Conservation (phyloP, 2,113 vertebrate genomes). For the Gambusia holbrooki region DNA sequence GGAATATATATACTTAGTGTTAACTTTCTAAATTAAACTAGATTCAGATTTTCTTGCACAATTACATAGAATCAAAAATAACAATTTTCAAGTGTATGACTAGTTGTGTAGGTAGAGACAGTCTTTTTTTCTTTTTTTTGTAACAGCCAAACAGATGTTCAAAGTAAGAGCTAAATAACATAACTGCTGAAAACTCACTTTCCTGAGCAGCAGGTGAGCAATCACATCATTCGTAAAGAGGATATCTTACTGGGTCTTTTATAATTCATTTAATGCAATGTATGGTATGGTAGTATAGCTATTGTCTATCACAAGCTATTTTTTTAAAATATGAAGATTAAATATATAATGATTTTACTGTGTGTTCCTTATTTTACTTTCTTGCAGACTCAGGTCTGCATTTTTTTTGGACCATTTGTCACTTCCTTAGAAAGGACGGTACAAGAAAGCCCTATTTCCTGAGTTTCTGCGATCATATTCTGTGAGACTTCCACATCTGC, state of each 20-base stretch:
- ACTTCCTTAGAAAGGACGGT: conserved; percentile 10
- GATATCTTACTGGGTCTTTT: background rate
- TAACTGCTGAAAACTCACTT: conserved; percentile 10
- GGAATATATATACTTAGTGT: background rate
- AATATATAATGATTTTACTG: background rate
- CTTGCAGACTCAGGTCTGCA: conserved; percentile 6
- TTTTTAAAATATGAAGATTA: background rate
- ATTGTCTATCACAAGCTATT: background rate
- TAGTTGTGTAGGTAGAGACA: background rate
- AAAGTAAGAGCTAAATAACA: conserved; percentile 16
- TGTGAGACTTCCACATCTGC: conserved; percentile 33
- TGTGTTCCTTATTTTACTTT: background rate
- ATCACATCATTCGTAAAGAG: background rate
- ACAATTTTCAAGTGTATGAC: background rate
- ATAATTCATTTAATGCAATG: background rate
- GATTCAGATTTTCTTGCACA: background rate
- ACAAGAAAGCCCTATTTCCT: conserved; percentile 18
- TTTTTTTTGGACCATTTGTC: conserved; percentile 26
- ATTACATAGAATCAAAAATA: background rate
- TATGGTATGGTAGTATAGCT: background rate
- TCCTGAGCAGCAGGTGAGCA: conserved; percentile 33
- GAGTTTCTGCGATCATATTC: conserved; percentile 66
- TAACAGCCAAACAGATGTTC: no score
- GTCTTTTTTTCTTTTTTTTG: background rate
- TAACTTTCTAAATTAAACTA: background rate